A percentile compares a stretch with the other conserved stretches of the same genome.
These are phyloP conservation scores for Podabrus alpinus DNA, from an alignment of 2,888 invertebrate genomes.

Conservation along the genomic window DNA sequence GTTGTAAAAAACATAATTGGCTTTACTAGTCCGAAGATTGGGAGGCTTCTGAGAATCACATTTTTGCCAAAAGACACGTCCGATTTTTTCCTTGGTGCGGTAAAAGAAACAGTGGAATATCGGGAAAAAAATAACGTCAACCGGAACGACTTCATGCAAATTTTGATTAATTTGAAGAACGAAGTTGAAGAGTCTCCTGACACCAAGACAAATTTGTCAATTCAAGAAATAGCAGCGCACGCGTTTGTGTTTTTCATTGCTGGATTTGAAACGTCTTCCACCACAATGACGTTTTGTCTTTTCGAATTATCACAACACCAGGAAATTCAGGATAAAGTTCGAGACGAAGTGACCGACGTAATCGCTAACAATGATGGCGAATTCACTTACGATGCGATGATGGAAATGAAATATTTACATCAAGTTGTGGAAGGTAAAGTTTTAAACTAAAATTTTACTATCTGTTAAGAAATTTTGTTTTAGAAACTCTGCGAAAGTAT, in stretches of 20 bases:
- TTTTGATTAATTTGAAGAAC: slow-evolving; percentile 43
- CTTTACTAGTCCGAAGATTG: slow-evolving; percentile 55
- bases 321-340: slow-evolving; percentile 53
- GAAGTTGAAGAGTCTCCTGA: slow-evolving; percentile 4
- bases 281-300: slow-evolving; percentile 54
- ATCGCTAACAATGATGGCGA: slow-evolving; percentile 49
- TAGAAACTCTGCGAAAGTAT: slow-evolving; percentile 44
- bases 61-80: slow-evolving; percentile 35
- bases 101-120: slow-evolving; percentile 38
- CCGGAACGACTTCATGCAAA: slow-evolving; percentile 51
- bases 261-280: slow-evolving; percentile 52
- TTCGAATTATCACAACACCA: slow-evolving; percentile 58
- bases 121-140: slow-evolving; percentile 36
- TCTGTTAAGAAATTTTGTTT: slow-evolving; percentile 11
- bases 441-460: not conserved
- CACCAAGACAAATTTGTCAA: not conserved
- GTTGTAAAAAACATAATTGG: slow-evolving; percentile 51
- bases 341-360: slow-evolving; percentile 53
- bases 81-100: slow-evolving; percentile 39
- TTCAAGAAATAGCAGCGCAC: slow-evolving; percentile 37
- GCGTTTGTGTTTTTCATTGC: slow-evolving; percentile 44
- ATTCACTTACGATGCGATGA: slow-evolving; percentile 56
- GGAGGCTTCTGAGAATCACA: slow-evolving; percentile 30
- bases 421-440: slow-evolving; percentile 51
- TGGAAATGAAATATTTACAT: slow-evolving; percentile 57